Evolutionary conservation across 2,888 invertebrate genomes (phyloP).

Genomic region (Oasisia sp.): DNA sequence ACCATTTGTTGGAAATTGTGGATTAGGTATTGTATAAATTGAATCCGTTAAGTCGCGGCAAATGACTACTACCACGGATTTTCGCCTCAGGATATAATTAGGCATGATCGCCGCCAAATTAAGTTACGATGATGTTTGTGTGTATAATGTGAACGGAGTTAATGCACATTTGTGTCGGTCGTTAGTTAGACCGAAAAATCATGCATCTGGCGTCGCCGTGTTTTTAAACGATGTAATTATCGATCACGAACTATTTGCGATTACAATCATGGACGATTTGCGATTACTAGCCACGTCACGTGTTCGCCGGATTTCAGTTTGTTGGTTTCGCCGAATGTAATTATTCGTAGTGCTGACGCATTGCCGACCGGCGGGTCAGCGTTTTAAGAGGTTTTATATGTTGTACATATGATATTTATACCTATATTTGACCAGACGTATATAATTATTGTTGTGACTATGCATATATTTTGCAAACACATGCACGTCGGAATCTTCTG

Average conservation of each 20-base stretch:
- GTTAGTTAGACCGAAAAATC: neutral
- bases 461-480: neutral
- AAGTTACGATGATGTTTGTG: neutral
- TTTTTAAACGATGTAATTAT: conserved; percentile 17
- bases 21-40: neutral
- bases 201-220: neutral
- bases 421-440: neutral
- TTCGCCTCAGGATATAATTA: neutral
- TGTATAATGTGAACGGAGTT: neutral
- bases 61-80: neutral
- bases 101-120: neutral
- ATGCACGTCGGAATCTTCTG: neutral
- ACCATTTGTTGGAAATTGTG: neutral
- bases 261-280: neutral
- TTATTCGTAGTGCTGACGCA: neutral
- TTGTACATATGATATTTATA: neutral
- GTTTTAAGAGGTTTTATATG: neutral
- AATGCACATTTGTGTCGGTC: neutral
- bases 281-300: neutral
- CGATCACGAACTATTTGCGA: conserved; percentile 12
- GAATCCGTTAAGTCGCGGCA: neutral
- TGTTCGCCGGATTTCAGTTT: neutral
- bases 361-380: neutral
- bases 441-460: neutral
- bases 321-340: conserved; percentile 3